Evolutionary conservation across 2,888 invertebrate genomes (phyloP), one percentile per base, ranked within the genome.

Genomic region (Siphlonurus alternatus): DNA sequence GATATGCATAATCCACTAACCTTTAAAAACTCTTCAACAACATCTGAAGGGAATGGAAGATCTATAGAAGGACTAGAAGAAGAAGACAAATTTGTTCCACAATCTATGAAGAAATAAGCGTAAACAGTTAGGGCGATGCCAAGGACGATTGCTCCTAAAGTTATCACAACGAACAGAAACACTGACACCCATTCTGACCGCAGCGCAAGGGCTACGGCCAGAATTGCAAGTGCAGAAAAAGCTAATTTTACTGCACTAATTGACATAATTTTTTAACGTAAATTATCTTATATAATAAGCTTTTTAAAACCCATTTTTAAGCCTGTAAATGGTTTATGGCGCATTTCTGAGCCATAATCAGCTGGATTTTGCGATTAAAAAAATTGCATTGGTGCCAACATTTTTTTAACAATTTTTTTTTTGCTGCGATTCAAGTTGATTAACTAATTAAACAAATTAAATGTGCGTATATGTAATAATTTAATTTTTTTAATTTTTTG

Each of bases 31-130:
- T 53, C 60, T 53, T 64, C 60, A 18, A 66, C 24, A 10, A 61
- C 56, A 23, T 61, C 63, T 51, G 59, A 38, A 24, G 59, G 59
- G 3, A 59, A 20, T 18, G 65, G 65, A 59, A 56, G 56, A 20
- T 25, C 59, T 15, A 38, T 38, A 15, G 38, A 15, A 38, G 38
- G 38, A 38, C 38, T 38, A 38, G 38, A 38, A 38, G 38, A 15
- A 10, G 5, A 10, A 10, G 15, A 38, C 7, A 10, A 10, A 38
- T 38, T 15, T 10, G 5, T 38, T 5, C 38, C 64, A 24, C 62
- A 61, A 15, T 63, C 63, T 20, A 64, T n/a, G 23, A 66, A 64
- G 24, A 66, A 64, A 61, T 64, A 61, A 23, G 64, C 64, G 19
- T 53, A 56, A 53, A 66, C 25, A 1, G 64, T 64, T 24, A 62